These are phyloP conservation scores for Mastomys natalensis DNA, from an alignment of 2,113 vertebrate genomes.

Conservation along the genomic window DNA sequence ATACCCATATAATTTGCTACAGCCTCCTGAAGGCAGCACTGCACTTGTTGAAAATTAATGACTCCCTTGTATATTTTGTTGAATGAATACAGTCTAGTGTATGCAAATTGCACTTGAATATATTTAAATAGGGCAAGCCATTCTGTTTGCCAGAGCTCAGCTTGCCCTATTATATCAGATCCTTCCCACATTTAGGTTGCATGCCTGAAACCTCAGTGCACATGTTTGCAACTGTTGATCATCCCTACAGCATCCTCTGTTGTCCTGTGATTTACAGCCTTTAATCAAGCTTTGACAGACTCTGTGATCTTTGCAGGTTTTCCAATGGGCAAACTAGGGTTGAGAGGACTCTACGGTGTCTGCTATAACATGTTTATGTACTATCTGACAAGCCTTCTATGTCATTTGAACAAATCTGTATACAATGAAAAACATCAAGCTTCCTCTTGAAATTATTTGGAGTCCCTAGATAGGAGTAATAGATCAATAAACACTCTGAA, in stretches of 20 bases:
- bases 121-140: background rate
- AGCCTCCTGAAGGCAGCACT: background rate
- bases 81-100: background rate
- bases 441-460: background rate
- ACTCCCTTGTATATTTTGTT: background rate
- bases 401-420: background rate
- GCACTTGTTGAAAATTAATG: background rate
- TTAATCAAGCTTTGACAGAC: background rate
- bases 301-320: background rate
- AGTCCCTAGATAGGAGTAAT: background rate
- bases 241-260: background rate
- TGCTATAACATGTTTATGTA: background rate
- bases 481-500: background rate
- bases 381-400: background rate
- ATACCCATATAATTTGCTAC: background rate
- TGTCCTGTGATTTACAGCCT: background rate
- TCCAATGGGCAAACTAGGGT: background rate
- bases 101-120: slow-evolving; percentile 13
- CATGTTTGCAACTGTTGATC: background rate
- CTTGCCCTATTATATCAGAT: background rate
- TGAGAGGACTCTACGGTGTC: background rate
- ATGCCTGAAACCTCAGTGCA: background rate
- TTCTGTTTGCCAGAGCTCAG: background rate
- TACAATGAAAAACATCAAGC: background rate
- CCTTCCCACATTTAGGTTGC: background rate